Base-by-base conservation (phyloP, 2,797 vertebrate genomes). In the Furcifer pardalis region DNA sequence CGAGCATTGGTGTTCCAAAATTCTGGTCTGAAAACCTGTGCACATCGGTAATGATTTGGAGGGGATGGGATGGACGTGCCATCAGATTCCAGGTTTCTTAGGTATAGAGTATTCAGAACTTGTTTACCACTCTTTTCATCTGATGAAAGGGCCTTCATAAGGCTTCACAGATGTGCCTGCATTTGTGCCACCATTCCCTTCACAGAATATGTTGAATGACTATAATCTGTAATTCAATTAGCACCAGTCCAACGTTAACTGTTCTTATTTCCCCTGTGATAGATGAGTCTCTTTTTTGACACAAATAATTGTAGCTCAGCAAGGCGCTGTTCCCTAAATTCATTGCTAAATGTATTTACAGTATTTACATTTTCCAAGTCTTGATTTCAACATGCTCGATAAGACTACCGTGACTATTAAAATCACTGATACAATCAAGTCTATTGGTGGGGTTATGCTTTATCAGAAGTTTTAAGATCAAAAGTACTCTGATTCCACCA, bases 401-500 rank as follows among this genome's bases (percentile, higher is more conserved):
- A 77, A 21, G 23, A 77, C 13, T 7, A 23, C 17, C 5, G 12
- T 13, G 8, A 15, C 35, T 42, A 59, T 42, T 30, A 62, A 60
- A 30, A 77, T 62, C 13, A 42, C 35, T 5, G 25, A 25, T 30
- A 1, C 27, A 77, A 7, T 21, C 10, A 25, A 3, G 10, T 68
- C 35, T 12, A 19, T 17, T 82, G 85, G 27, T 72, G 71, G 27
- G 63, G 60, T 42, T 46, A 40, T 0, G 3, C 73, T 75, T 35
- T 56, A 42, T 27, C 30, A n/a, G 4, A 4, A 81, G 77, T 77
- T 79, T 85, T 86, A 1, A 62, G 7, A 23, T 73, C 1, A 81
- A 2, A 75, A 19, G 72, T 89, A 82, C 62, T 79, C 79, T 63
- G 72, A 7, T 30, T 86, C 17, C 1, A 80, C 30, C 2, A 74